Base-by-base conservation (phyloP, 23 tunicate genomes). In the Aplidium turbinatum region DNA sequence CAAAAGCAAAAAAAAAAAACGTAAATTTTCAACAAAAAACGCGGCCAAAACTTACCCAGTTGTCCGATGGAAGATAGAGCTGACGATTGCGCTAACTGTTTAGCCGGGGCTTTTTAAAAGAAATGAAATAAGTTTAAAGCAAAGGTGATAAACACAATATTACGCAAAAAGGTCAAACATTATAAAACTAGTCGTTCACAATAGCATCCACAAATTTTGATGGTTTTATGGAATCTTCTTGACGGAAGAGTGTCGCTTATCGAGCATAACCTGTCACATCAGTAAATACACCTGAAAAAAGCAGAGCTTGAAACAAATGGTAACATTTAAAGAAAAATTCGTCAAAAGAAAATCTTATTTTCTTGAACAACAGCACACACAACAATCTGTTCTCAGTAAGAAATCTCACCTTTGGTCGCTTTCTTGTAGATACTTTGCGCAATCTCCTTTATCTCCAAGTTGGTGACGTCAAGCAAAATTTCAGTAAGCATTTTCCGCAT, bases 401-500 rank as follows among this genome's bases (percentile, higher is more conserved):
- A 60, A 30, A 11, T 30, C 28, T 35, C 62, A 76, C 82, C 82
- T 76, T 76, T 76, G 22, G 45, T 61, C 4, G 57, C 68, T 29
- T 76, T 62, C n/a, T 42, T 18, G 35, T 67, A 58, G 19, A 77
- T 78, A 6, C 40, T 46, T 27, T 45, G 66, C 7, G 78, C 78
- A 2, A 85, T 69, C 2, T 24, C 4, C 27, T 36, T 18, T 0
- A 81, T 67, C 35, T 85, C 91, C 2, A 29, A 22, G 1, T 85
- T 70, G 52, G 91, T 85, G 19, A 85, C 91, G 33, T 85, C 83
- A 28, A 85, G 70, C 4, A 85, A 47, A 46, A 85, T 68, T 33
- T 67, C 82, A 45, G 91, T 85, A n/a, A 85, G 68, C 78, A 58
- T 67, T 58, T 57, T 69, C 3, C 83, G 63, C 11, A 85, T 73